A percentile compares a stretch with the other conserved stretches of the same genome.
Evolutionary conservation across 2,113 vertebrate genomes (phyloP).

Genomic region (Tricholaema leucomelas): DNA sequence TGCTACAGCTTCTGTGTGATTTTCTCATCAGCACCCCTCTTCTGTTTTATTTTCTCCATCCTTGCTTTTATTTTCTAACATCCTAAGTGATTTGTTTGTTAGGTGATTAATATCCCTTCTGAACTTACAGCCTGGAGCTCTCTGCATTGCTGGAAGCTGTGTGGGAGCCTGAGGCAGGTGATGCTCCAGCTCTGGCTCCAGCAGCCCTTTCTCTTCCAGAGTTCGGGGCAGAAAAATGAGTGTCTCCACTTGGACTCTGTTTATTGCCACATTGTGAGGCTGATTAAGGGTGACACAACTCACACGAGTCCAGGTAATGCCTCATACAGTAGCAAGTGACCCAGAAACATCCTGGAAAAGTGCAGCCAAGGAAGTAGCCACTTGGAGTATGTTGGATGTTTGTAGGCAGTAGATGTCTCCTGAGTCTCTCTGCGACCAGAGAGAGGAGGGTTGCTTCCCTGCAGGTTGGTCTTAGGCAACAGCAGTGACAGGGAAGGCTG

Average conservation of each 20-base stretch:
- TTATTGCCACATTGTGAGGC: slow-evolving; percentile 51
- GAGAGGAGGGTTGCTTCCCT: neutral
- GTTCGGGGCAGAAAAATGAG: neutral
- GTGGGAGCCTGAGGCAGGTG: slow-evolving; percentile 3
- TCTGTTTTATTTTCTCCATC: neutral
- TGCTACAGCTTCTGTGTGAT: neutral
- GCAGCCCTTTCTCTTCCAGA: neutral
- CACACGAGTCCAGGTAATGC: slow-evolving; percentile 65
- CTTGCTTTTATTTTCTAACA: slow-evolving; percentile 1
- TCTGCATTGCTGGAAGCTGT: neutral
- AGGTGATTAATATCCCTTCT: neutral
- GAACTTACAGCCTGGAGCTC: neutral
- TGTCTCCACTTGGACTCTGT: neutral
- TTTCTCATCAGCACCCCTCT: neutral
- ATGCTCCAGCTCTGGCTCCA: neutral
- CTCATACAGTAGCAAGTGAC: slow-evolving; percentile 53
- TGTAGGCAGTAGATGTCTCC: neutral
- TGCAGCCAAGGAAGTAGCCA: slow-evolving; percentile 28
- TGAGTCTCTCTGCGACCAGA: neutral
- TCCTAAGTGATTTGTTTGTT: neutral
- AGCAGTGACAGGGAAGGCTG: fast-evolving
- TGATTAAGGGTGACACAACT: slow-evolving; percentile 61
- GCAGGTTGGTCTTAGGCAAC: neutral
- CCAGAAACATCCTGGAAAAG: slow-evolving; percentile 65
- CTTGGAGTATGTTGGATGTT: neutral